phyloP scores from a whole-genome alignment of 2,113 vertebrate species.

The Crotalus helleri region DNA sequence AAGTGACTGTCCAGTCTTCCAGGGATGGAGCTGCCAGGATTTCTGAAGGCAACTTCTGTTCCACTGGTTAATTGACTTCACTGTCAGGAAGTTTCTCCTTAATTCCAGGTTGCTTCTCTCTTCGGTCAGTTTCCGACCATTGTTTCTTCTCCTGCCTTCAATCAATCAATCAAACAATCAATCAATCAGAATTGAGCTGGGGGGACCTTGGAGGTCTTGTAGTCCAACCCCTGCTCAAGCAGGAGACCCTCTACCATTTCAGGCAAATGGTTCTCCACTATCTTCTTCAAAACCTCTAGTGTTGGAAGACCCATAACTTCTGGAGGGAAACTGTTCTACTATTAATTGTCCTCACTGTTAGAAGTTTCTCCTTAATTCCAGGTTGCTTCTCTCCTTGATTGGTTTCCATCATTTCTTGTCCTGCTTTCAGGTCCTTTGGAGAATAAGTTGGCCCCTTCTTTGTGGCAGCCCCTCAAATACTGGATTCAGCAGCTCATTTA shows the following conservation, averaged over 20 bases:
- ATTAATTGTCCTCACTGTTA: neutral
- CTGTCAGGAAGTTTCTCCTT: neutral
- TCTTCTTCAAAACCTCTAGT: neutral
- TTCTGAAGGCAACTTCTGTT: neutral
- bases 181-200: neutral
- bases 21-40: neutral
- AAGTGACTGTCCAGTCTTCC: neutral
- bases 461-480: neutral
- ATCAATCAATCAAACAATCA: neutral
- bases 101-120: neutral
- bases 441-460: neutral
- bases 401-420: neutral
- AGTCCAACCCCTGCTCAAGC: neutral
- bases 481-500: neutral
- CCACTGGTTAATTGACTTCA: neutral
- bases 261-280: neutral
- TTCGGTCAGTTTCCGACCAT: neutral
- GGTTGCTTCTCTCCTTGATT: neutral
- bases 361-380: neutral
- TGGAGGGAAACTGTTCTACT: neutral
- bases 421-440: neutral
- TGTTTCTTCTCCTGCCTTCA: neutral
- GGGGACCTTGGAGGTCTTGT: neutral
- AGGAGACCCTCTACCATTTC: neutral
- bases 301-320: neutral